These are phyloP conservation scores for Pampusana beccarii DNA, from an alignment of 2,113 vertebrate genomes.

Conservation along the genomic window DNA sequence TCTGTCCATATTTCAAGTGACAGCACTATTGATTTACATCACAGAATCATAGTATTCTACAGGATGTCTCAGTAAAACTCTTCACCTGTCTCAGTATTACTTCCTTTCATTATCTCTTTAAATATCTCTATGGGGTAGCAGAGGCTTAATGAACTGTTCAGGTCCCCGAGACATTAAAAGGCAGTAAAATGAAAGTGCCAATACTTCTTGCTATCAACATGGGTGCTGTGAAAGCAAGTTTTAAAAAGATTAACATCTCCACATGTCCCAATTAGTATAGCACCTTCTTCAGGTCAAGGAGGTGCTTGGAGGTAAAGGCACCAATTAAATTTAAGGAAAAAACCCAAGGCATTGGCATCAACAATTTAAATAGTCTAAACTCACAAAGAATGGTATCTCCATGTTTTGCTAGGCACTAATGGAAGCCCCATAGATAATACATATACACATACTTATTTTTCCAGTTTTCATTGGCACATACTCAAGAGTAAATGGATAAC, in stretches of 20 bases:
- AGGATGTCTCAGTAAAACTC: neutral
- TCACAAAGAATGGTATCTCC: fast-evolving
- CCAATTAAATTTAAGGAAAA: neutral
- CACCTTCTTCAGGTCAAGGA: neutral
- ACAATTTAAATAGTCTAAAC: neutral
- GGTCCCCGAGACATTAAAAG: neutral
- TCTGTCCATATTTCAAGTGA: neutral
- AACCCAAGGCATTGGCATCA: neutral
- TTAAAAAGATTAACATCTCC: neutral
- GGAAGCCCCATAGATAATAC: neutral
- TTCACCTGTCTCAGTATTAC: neutral
- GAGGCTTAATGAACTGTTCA: neutral
- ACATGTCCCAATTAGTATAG: fast-evolving
- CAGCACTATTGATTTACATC: neutral
- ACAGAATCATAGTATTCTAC: neutral
- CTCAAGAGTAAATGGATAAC: neutral
- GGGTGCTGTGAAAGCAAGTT: neutral
- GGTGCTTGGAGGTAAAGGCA: neutral
- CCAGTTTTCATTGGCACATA: neutral
- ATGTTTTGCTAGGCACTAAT: neutral
- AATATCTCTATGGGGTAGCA: neutral
- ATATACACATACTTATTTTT: neutral
- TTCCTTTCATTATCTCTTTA: neutral
- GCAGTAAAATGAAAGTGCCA: neutral
- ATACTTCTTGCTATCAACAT: neutral